Evolutionary conservation across 2,888 invertebrate genomes (phyloP), one percentile per base, ranked within the genome.

Genomic region (Papilio elwesi): DNA sequence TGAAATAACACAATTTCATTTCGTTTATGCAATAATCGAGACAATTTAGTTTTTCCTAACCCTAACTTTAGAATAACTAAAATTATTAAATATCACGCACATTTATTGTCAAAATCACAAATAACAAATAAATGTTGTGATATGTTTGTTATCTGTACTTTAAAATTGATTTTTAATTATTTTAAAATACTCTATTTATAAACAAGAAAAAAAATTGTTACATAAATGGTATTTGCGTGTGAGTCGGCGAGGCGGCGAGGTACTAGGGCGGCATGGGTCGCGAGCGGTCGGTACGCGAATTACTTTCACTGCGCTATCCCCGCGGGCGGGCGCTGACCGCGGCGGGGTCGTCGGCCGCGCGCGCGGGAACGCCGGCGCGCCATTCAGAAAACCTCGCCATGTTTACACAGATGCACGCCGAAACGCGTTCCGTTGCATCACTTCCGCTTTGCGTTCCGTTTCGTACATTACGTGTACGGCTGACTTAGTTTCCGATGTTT

Each of bases 351-450:
- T 83, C 91, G 93, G 80, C 90, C 90, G 88, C 86, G 90, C 91
- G 91, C 92, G 91, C 92, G 91, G 91, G 91, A 91, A 90, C 90
- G 87, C 88, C 78, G 69, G 83, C 85, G 81, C 81, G 88, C 91
- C 92, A 93, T 93, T 93, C 91, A 92, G 91, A 90, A 91, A 92
- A 90, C 87, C 90, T 87, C 88, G 90, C 89, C 89, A 86, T 92
- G 92, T 93, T 93, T 93, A 92, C 91, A 92, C 93, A 92, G 93
- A 92, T 92, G 93, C 89, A 88, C 90, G 88, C 92, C 92, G 90
- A 91, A 92, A 91, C 90, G 90, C 89, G 89, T 85, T 86, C 86
- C 83, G 87, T 93, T 92, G 90, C 93, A 92, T 92, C 92, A 92
- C 92, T 92, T 92, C 92, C 93, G 92, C 48, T 85, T 89, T 88